These are phyloP conservation scores for Tetrapedia diversipes DNA, from an alignment of 2,888 invertebrate genomes.

Conservation along the genomic window DNA sequence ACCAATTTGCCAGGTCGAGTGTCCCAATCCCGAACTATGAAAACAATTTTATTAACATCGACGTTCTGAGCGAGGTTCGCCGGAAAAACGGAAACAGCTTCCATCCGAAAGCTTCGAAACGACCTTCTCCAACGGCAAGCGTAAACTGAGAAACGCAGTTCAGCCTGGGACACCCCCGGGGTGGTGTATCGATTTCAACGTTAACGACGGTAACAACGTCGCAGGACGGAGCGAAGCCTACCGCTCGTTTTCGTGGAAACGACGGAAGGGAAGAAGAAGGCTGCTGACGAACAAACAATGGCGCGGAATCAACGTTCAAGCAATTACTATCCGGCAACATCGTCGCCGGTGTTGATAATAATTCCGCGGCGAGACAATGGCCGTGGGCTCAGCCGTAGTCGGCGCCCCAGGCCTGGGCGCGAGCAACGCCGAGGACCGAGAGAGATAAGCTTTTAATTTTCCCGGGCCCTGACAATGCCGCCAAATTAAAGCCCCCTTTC, in stretches of 20 bases:
- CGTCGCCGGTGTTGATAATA: conserved; percentile 72
- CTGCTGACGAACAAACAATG: conserved; percentile 67
- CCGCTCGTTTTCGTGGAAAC: conserved; percentile 24
- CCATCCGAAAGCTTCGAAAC: too few species aligned
- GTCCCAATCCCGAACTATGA: too few species aligned
- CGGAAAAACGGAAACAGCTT: too few species aligned
- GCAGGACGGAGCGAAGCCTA: too few species aligned
- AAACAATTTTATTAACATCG: too few species aligned
- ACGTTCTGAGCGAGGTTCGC: too few species aligned
- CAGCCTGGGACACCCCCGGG: not conserved
- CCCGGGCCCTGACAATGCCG: conserved; percentile 72
- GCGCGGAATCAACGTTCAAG: conserved; percentile 69
- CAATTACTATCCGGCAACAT: conserved; percentile 68
- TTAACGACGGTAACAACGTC: too few species aligned
- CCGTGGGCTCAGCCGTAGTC: conserved; percentile 42
- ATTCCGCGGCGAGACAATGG: conserved; percentile 72
- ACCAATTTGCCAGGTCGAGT: too few species aligned
- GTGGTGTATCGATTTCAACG: conserved; percentile 48
- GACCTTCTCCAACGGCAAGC: too few species aligned
- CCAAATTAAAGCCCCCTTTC: conserved; percentile 73
- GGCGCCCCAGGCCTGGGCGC: too few species aligned
- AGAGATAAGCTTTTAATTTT: conserved; percentile 79
- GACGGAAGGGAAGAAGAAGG: conserved; percentile 50
- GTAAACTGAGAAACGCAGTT: not conserved
- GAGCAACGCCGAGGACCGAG: conserved; percentile 51